Base-by-base conservation (phyloP, 2,113 vertebrate genomes). In the Ifrita kowaldi region DNA sequence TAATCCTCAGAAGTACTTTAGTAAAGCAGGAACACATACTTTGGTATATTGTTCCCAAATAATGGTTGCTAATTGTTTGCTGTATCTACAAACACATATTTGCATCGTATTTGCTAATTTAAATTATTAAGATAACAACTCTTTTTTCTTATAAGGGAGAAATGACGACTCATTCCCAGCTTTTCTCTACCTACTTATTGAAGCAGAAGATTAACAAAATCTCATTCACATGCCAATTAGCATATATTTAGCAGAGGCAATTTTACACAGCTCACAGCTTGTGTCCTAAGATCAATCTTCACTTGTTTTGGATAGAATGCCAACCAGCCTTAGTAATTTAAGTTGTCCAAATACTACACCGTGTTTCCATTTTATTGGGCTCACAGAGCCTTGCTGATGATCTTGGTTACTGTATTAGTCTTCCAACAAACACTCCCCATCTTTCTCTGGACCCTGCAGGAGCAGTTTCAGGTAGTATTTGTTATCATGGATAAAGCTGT, bases 201-300 rank as follows among this genome's bases (percentile, higher is more conserved):
- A 87, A 87, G 47, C 60, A 91, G 82, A 74, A 84, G 84, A 90
- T 87, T 52, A 93, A 53, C 37, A 83, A 85, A 84, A 87, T 55
- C 57, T 85, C 81, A 89, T 85, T 82, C 63, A 35, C 64, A 53
- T 74, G 52, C 24, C 89, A 88, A 82, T 95, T 90, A 93, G 39
- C 76, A 77, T 85, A 46, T 70, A 90, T 85, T 89, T 87, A 93
- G 71, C 63, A 60, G 46, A 91, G 50, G 24, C 65, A 91, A 63
- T 95, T 95, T 94, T 94, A 79, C 55, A 71, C n/a, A 88, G 63
- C 75, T 95, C 84, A 71, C 89, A 91, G 78, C 76, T 93, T 88
- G 67, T 47, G 42, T 90, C 89, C 71, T 57, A 92, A 92, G 86
- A 91, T 83, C 78, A 83, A 19, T 84, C 57, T 91, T 88, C 60